A percentile compares a stretch with the other conserved stretches of the same genome.
phyloP scores from a whole-genome alignment of 2,797 vertebrate species.

The Malacoctenus gilli region DNA sequence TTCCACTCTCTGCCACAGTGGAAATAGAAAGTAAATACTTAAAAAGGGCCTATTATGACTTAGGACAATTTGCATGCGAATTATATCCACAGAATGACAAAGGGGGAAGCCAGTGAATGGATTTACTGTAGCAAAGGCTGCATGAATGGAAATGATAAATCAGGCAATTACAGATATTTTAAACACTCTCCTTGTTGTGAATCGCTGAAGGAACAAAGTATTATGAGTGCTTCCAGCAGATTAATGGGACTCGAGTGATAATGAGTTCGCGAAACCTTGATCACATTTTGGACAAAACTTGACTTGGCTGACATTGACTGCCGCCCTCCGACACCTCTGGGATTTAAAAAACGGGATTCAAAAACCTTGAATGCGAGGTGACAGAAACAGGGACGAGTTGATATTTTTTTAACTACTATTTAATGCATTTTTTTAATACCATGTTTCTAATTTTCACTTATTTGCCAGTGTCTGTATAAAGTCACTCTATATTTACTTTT shows the following conservation, averaged over 20 bases:
- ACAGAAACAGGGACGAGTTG: too few relatives aligned
- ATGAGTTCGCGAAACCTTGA: constrained; percentile 26
- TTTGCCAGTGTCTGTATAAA: too few relatives aligned
- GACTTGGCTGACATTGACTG: neutral
- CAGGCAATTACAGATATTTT: constrained; percentile 19
- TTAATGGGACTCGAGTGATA: constrained; percentile 34
- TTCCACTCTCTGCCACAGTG: neutral
- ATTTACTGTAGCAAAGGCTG: constrained; percentile 18
- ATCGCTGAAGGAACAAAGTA: constrained; percentile 12
- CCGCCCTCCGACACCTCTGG: neutral
- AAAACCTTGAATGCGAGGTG: neutral
- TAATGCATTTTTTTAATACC: too few relatives aligned
- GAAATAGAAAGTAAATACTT: neutral
- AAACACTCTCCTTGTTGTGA: constrained; percentile 23
- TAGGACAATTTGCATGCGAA: constrained; percentile 23
- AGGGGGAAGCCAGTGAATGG: constrained; percentile 18
- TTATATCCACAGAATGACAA: constrained; percentile 6
- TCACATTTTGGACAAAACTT: constrained; percentile 23
- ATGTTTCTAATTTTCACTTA: too few relatives aligned
- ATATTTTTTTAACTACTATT: too few relatives aligned
- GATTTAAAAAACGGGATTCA: too few relatives aligned
- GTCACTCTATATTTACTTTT: too few relatives aligned
- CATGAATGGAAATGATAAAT: constrained; percentile 16
- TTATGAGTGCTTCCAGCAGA: constrained; percentile 30
- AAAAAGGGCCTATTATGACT: neutral